phyloP scores from a whole-genome alignment of 2,888 invertebrate genomes.

The Meloe dianella region DNA sequence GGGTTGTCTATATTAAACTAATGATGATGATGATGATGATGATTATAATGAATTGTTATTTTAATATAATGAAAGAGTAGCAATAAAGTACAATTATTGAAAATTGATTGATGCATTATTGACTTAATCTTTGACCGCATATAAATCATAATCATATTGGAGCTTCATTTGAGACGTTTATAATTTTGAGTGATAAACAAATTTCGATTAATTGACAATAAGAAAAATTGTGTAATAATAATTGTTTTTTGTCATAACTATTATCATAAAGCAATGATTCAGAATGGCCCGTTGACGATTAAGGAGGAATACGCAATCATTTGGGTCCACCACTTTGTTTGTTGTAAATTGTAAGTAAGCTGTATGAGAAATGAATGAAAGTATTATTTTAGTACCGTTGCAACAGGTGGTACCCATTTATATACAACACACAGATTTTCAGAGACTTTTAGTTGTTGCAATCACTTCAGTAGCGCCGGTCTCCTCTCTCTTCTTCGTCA shows the following conservation, averaged over 20 bases:
- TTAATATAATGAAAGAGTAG: no score
- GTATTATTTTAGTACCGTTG: conserved; percentile 27
- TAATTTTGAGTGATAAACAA: background rate
- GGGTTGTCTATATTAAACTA: background rate
- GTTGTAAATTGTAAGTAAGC: background rate
- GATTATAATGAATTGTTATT: no score
- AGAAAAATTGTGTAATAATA: no score
- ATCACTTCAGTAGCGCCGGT: conserved; percentile 29
- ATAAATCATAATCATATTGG: no score
- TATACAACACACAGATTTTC: background rate
- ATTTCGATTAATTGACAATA: background rate
- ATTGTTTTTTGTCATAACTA: no score
- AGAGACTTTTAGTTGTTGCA: conserved; percentile 22
- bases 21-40: no score
- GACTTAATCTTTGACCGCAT: no score
- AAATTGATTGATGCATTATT: background rate
- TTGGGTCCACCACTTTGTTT: no score
- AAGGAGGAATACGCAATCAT: no score
- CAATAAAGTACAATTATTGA: background rate
- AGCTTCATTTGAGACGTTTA: no score
- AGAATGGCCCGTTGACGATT: no score
- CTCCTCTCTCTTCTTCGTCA: background rate
- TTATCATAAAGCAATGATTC: no score
- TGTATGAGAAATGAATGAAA: conserved; percentile 27
- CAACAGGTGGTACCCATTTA: background rate